phyloP scores from a whole-genome alignment of 2,113 vertebrate genomes.

The Tetrax tetrax region DNA sequence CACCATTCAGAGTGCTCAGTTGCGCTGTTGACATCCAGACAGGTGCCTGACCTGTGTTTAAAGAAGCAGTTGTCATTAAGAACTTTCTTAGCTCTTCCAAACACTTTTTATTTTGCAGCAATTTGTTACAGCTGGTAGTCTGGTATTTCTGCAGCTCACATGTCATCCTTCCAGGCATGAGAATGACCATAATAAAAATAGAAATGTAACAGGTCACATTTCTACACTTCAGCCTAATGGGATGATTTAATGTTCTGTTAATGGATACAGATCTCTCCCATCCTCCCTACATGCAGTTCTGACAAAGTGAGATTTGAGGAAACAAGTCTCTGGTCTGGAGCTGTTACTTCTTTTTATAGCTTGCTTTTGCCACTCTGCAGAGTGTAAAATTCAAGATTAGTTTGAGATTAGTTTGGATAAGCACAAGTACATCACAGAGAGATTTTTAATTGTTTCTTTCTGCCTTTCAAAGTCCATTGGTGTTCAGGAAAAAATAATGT shows the following conservation, averaged over 20 bases:
- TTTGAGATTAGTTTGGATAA: neutral
- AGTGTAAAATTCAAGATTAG: neutral
- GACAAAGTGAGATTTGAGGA: neutral
- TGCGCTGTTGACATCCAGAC: neutral
- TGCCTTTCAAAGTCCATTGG: neutral
- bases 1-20: neutral
- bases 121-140: neutral
- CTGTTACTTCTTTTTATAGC: neutral
- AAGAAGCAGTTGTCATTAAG: neutral
- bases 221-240: neutral
- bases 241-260: conserved; percentile 14
- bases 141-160: neutral
- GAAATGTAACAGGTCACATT: neutral
- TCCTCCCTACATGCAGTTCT: neutral
- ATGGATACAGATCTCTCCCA: neutral
- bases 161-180: neutral
- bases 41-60: neutral
- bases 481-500: neutral
- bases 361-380: neutral
- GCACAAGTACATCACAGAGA: neutral
- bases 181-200: neutral
- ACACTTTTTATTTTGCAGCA: neutral
- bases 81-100: neutral
- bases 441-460: neutral
- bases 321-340: neutral